Evolutionary conservation across 2,113 vertebrate species (phyloP).

Genomic region (Rhinolophus sinicus): DNA sequence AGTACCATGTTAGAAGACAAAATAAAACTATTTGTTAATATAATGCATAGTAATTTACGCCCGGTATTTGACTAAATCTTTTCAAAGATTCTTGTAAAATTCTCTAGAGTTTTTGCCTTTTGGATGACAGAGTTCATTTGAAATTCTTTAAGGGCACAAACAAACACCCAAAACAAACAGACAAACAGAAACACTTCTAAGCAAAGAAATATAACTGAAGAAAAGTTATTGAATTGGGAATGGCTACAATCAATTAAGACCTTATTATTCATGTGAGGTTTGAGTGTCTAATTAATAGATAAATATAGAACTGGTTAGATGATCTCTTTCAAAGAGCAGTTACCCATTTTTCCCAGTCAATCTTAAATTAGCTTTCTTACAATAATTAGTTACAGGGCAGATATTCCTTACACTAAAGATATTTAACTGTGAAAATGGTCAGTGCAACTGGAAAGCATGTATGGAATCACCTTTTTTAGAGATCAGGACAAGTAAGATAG

Average conservation of each 20-base stretch:
- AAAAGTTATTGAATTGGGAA: neutral
- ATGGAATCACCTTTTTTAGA: constrained; percentile 18
- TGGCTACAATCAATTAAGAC: neutral
- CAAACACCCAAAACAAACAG: neutral
- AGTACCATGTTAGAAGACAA: neutral
- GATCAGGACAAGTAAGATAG: neutral
- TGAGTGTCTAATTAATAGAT: neutral
- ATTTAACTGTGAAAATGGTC: neutral
- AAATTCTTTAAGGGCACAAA: constrained; percentile 24
- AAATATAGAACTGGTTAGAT: neutral
- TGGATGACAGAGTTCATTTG: constrained; percentile 2
- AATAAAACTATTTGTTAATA: neutral
- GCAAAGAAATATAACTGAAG: neutral
- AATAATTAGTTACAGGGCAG: neutral
- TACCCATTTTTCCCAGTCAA: neutral
- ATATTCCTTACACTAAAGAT: neutral
- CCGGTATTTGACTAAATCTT: neutral
- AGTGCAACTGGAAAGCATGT: neutral
- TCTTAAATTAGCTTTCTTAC: constrained; percentile 6
- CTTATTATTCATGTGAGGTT: neutral
- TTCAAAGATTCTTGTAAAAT: constrained; percentile 9
- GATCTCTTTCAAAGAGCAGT: neutral
- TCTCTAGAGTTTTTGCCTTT: constrained; percentile 1
- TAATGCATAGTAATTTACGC: constrained; percentile 6
- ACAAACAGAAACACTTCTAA: neutral